Base-by-base conservation (phyloP, 2,888 invertebrate species). In the Tetranychus piercei region DNA sequence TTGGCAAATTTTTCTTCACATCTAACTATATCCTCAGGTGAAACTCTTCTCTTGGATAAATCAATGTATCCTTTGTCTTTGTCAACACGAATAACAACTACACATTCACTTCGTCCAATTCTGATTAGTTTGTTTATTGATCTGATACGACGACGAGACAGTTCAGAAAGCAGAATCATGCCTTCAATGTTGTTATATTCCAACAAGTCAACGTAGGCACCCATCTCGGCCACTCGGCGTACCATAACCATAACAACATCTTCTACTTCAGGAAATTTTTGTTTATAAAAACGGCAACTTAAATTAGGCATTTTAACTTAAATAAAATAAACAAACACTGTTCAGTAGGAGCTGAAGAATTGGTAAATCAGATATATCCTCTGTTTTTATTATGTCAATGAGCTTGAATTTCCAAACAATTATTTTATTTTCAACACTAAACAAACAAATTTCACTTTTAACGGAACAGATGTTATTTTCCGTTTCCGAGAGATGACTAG, bases 51-150 rank as follows among this genome's bases (percentile, higher is more conserved):
- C 85, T 99, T 99, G 77, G 97, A 99, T 80, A 99, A 87, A 87
- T 99, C 99, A 83, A 99, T 99, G 83, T 99, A 99, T 88, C 97
- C 99, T 87, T 99, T 99, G 81, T 99, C 96, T 86, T 96, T 95
- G 83, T 99, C 99, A 34, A 99, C 99, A 84, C 99, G 81, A 82
- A 99, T 97, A 76, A 99, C 99, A 72, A 99, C 96, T 20, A 99
- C 99, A 44, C 96, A 97, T 83, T 99, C 99, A 74, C 92, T 96
- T 84, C 97, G 91, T 70, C 99, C 99, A 73, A 99, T 95, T 79
- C 97, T 88, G 82, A 99, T 97, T 80, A 99, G 86, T 86, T 99
- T 99, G 85, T 99, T 99, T 81, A 99, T 97, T 76, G 99, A 99
- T 78, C 99, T 88, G 80, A 99, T 99, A 87, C 99, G 93, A 84